Base-by-base conservation (phyloP, 2,888 invertebrate species). In the Arrhopalites spinosus region DNA sequence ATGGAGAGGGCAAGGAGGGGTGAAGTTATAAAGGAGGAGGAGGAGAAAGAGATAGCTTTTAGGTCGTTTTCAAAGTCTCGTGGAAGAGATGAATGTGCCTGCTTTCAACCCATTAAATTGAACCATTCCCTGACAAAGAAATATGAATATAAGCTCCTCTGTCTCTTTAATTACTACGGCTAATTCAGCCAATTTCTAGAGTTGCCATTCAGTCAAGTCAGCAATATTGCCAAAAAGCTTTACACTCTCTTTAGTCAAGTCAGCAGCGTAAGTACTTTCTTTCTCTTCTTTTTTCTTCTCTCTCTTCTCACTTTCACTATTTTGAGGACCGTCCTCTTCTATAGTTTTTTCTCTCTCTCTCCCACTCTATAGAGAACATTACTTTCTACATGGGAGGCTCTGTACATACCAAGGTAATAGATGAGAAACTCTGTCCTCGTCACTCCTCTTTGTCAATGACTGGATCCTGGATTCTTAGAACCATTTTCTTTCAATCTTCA, bases 111-210 rank as follows among this genome's bases (percentile, higher is more conserved):
- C 59, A 71, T 71, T 71, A 71, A 59, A 71, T 56, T 71, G 71
- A 71, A 36, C 59, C 59, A 71, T 20, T n/a, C 56, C 71, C 56
- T 71, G 53, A 71, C 71, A 71, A 71, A 71, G 71, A 71, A 71
- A 59, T 71, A 71, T 71, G 71, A 71, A 71, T 59, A 56, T 59
- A 59, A 71, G 71, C 74, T 36, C 20, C 66, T 36, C 68, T 68
- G 30, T 43, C 20, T 25, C 56, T 74, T 70, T 77, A 77, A 77
- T 77, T 77, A 74, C 77, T 59, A 43, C 56, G 67, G 71, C 77
- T 74, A 74, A 75, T 75, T 75, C 75, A 76, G 71, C 71, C 71
- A 74, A 74, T 74, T 74, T 77, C 36, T 45, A 77, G 36, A 36
- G 36, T 75, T 53, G 53, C 53, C 75, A 73, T 43, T 64, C 50